These are phyloP conservation scores for Clepsis dumicolana DNA, from an alignment of 2,888 invertebrate genomes.

Conservation along the genomic window DNA sequence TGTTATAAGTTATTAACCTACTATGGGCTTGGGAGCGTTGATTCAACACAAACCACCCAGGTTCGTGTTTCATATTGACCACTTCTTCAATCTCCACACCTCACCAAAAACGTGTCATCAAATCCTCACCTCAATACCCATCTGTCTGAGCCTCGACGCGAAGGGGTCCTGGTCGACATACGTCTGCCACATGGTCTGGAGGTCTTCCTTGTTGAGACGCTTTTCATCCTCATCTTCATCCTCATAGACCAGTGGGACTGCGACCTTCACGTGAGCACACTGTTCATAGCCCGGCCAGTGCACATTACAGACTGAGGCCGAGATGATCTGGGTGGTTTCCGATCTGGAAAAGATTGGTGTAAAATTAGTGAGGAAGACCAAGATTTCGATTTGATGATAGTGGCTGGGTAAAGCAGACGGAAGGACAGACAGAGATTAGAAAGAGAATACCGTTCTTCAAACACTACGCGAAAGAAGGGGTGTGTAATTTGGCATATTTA, in stretches of 20 bases:
- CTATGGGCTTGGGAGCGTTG: too few species aligned
- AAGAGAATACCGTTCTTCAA: too few species aligned
- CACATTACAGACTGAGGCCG: constrained; percentile 66
- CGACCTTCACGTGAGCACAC: constrained; percentile 71
- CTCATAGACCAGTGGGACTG: constrained; percentile 67
- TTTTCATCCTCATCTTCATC: constrained; percentile 53
- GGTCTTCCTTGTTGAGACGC: constrained; percentile 63
- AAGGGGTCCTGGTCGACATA: constrained; percentile 64
- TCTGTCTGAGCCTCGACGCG: constrained; percentile 56
- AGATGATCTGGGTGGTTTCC: constrained; percentile 68
- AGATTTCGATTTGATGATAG: too few species aligned
- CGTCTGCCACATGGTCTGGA: constrained; percentile 70
- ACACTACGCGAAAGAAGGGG: too few species aligned
- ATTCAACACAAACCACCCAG: too few species aligned
- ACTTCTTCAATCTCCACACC: too few species aligned
- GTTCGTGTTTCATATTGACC: too few species aligned
- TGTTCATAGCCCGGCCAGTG: constrained; percentile 74
- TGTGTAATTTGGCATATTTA: too few species aligned
- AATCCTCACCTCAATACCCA: constrained; percentile 67
- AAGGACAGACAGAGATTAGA: too few species aligned
- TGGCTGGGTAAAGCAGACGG: too few species aligned
- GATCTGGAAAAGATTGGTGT: constrained; percentile 55
- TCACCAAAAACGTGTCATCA: too few species aligned
- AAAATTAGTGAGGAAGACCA: neutral
- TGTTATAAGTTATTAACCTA: too few species aligned